A percentile compares a stretch with the other conserved stretches of the same genome.
phyloP scores from a whole-genome alignment of 1,140 invertebrate species.

The Riptortus pedestris region DNA sequence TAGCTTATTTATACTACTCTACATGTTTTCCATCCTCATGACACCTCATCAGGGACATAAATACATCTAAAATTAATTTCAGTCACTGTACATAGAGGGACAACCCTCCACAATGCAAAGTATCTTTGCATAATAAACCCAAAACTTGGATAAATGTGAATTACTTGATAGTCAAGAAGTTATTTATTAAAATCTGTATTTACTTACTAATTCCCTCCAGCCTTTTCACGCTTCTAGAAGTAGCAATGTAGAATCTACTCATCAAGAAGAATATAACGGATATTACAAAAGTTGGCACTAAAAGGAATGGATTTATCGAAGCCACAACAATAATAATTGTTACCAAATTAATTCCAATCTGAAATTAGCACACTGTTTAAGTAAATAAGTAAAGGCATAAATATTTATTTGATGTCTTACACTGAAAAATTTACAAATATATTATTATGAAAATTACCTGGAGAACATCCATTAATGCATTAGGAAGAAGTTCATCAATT shows the following conservation, averaged over 20 bases:
- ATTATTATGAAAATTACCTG: conserved; percentile 36
- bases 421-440: not conserved
- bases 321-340: conserved; percentile 55
- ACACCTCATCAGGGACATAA: too few relatives aligned
- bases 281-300: conserved; percentile 48
- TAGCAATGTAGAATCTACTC: conserved; percentile 51
- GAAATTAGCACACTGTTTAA: conserved; percentile 33
- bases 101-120: too few relatives aligned
- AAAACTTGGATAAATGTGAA: too few relatives aligned
- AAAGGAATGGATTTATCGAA: conserved; percentile 48
- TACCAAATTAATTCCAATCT: conserved; percentile 45
- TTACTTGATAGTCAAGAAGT: too few relatives aligned
- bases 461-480: conserved; percentile 63
- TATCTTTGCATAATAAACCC: too few relatives aligned
- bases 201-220: conserved; percentile 55
- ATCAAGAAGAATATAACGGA: conserved; percentile 46
- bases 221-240: conserved; percentile 57
- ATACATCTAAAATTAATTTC: too few relatives aligned
- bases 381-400: too few relatives aligned
- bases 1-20: too few relatives aligned
- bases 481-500: conserved; percentile 75
- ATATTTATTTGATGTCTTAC: too few relatives aligned
- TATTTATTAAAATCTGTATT: not conserved
- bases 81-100: too few relatives aligned
- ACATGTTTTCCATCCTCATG: too few relatives aligned